phyloP scores from a whole-genome alignment of 2,113 vertebrate genomes.

The Antigone vipio region DNA sequence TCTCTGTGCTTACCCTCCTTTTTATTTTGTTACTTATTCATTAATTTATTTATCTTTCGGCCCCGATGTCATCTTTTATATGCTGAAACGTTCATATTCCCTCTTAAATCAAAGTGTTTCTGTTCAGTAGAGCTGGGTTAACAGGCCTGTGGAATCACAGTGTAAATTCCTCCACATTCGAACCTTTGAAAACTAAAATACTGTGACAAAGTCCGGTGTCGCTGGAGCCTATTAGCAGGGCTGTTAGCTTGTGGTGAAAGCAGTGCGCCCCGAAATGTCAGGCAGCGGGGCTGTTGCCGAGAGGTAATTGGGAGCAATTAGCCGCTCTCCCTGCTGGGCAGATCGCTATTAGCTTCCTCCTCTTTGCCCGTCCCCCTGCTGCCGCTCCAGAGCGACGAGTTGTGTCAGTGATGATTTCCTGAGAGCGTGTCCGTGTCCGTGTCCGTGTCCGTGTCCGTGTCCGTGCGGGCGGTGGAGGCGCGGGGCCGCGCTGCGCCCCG shows the following conservation, averaged over 20 bases:
- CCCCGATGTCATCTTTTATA: background rate
- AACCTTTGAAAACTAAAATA: background rate
- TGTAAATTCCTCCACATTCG: background rate
- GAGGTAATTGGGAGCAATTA: slow-evolving; percentile 75
- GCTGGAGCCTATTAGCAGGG: background rate
- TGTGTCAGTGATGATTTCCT: background rate
- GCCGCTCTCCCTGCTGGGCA: slow-evolving; percentile 56
- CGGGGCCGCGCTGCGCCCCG: slow-evolving; percentile 1
- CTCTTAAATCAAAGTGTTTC: background rate
- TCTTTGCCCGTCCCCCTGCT: background rate
- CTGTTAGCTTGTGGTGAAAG: background rate
- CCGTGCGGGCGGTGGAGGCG: background rate
- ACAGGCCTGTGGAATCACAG: background rate
- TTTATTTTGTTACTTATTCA: background rate
- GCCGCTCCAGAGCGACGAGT: background rate
- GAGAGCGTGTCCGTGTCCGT: background rate
- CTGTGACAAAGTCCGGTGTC: background rate
- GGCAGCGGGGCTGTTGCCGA: background rate
- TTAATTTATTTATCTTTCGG: background rate
- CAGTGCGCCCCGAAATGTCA: slow-evolving; percentile 60
- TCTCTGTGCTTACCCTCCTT: background rate
- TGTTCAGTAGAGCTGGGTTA: background rate
- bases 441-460: background rate
- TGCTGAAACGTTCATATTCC: background rate
- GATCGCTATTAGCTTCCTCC: slow-evolving; percentile 4